Evolutionary conservation across 2,888 invertebrate genomes (phyloP), one percentile per base, ranked within the genome.

Genomic region (Kuschelorhynchus macadamiae): DNA sequence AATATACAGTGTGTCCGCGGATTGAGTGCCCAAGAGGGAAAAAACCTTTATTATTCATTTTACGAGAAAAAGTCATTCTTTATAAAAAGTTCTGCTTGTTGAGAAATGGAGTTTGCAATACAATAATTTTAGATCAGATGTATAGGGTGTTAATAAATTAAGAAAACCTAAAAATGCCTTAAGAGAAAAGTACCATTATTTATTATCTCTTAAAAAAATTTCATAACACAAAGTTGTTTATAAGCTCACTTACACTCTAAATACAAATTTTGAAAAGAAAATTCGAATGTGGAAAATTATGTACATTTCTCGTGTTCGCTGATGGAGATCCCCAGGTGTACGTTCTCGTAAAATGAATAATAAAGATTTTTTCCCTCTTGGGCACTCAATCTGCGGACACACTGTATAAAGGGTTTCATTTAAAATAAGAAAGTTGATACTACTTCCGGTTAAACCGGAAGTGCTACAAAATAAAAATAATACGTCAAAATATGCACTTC

Each of bases 111-210:
- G 25, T 25, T 5, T 7, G 25, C 3, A 5, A 25, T 25, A 25
- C 25, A 25, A 25, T n/a, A n/a, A 25, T 25, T 25, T 25, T 25
- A 25, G 25, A 25, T 25, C 25, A 25, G 25, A 36, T 36, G 11
- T 36, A 36, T 36, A 9, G 36, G 36, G 36, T 36, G 36, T 12
- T 36, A 36, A 36, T 36, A 36, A 36, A 36, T 36, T 36, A 36
- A 11, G 11, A 36, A 36, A 11, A 36, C 11, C 3, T 7, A 11
- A 36, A 12, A 36, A 36, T 36, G 36, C 36, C 11, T 36, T 11
- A 36, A 12, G 36, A 9, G 36, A 12, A 12, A 36, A 36, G 36
- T 36, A 36, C 14, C 11, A 12, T 11, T 36, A 36, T 36, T 36
- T 36, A 36, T 36, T 12, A 12, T 36, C 3, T 36, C 11, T 7